phyloP scores from a whole-genome alignment of 1,140 invertebrate genomes.

The Heliothis virescens region DNA sequence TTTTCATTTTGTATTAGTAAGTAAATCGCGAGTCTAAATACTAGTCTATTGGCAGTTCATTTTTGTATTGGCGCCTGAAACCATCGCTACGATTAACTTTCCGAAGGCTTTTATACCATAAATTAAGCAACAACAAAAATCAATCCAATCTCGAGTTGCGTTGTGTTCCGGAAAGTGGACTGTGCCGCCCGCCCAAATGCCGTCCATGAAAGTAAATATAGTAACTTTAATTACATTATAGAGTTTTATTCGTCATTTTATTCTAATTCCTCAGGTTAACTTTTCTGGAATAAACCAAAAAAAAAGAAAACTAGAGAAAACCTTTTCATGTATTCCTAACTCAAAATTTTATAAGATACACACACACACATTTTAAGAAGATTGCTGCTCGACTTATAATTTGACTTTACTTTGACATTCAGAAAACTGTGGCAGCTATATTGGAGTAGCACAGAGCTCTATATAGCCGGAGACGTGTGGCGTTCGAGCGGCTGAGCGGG shows the following conservation, averaged over 20 bases:
- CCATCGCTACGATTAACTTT: not conserved
- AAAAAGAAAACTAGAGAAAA: too few relatives aligned
- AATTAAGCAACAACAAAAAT: slow-evolving; percentile 22
- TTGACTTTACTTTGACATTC: not conserved
- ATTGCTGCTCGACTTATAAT: not conserved
- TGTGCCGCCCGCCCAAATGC: slow-evolving; percentile 16
- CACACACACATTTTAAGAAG: too few relatives aligned
- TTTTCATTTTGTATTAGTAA: too few relatives aligned
- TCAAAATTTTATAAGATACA: too few relatives aligned
- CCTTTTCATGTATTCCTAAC: too few relatives aligned
- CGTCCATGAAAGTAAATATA: not conserved
- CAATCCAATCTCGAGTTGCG: slow-evolving; percentile 21
- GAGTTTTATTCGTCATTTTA: too few relatives aligned
- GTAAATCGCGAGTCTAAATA: too few relatives aligned
- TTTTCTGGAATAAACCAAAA: too few relatives aligned
- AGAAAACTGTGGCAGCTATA: not conserved
- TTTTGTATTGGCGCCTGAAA: not conserved
- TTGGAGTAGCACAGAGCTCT: slow-evolving; percentile 14
- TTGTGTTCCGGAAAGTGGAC: not conserved
- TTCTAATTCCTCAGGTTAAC: too few relatives aligned
- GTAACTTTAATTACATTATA: not conserved
- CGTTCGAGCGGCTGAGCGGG: slow-evolving; percentile 9
- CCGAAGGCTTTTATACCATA: slow-evolving; percentile 13
- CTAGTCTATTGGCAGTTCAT: not conserved
- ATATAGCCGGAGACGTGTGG: not conserved